Percentiles rank a stretch among this genome's conserved stretches.
phyloP scores from a whole-genome alignment of 1,140 invertebrate species.

The Listronotus oregonensis region DNA sequence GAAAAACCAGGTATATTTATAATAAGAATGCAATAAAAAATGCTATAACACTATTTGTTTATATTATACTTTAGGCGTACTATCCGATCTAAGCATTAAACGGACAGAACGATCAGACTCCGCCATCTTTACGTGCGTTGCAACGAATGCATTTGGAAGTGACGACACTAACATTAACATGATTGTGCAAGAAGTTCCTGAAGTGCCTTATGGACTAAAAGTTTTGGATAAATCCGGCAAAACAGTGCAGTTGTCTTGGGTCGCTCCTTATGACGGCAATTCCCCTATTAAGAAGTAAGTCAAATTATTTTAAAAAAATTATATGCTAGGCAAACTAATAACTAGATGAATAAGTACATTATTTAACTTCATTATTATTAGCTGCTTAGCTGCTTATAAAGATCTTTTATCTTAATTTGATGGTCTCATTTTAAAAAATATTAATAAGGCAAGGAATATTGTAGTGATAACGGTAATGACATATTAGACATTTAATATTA shows the following conservation, averaged over 20 bases:
- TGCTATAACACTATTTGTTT: neutral
- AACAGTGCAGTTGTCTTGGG: conserved; percentile 89
- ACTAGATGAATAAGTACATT: too few species aligned
- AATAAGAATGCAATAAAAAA: neutral
- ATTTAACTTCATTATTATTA: too few species aligned
- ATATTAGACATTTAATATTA: too few species aligned
- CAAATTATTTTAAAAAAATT: too few species aligned
- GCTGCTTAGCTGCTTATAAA: too few species aligned
- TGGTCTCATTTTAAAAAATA: too few species aligned
- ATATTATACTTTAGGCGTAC: conserved; percentile 60
- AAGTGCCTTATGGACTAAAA: conserved; percentile 88
- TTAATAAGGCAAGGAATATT: too few species aligned
- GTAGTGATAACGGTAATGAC: too few species aligned
- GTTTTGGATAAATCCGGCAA: conserved; percentile 90
- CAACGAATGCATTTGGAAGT: conserved; percentile 92
- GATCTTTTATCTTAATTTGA: too few species aligned
- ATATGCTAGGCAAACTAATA: too few species aligned
- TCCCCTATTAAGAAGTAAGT: conserved; percentile 86
- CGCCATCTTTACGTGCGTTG: conserved; percentile 91
- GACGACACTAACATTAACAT: conserved; percentile 95
- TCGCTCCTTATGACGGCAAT: conserved; percentile 92
- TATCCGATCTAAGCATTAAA: conserved; percentile 88
- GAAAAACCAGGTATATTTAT: neutral
- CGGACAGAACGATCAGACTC: conserved; percentile 88
- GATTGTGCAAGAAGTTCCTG: conserved; percentile 95